Evolutionary conservation across 1,140 invertebrate species (phyloP), one percentile per base, ranked within the genome.

Genomic region (Zaprionus tsacasi): DNA sequence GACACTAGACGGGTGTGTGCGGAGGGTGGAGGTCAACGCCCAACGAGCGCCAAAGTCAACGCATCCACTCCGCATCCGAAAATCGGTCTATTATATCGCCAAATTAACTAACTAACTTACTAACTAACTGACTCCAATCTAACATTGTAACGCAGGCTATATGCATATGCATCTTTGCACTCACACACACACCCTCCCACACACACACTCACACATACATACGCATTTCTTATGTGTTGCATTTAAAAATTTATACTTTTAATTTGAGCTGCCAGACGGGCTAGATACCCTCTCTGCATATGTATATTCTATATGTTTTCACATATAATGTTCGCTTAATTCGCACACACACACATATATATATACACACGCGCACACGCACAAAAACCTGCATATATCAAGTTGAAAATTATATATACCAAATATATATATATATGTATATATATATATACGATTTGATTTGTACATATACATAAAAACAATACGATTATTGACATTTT

Each of bases 1-100:
- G 82, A 64, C 82, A 86, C 75, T 92, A 92, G 72, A 78, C 10
- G 59, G 12, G 13, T 15, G 13, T 40, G 10, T 40, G 10, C 33
- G 35, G 38, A 59, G 10, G 48, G 48, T 4, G 27, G n/a, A n/a
- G 27, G 27, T 30, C 27, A 30, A 30, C 21, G 2, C 27, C 27
- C 27, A 30, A 21, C 21, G 21, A 30, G 27, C 25, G 25, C 4
- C 13, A 11, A 0, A 13, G 50, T 35, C 17, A 30, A 30, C 27
- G 27, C 27, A 30, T 1, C 27, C 27, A 30, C 1, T 30, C 27
- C 27, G 27, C 27, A 3, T 3, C 27, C 60, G 4, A 38, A n/a
- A 15, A 35, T 8, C 33, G 33, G 33, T 35, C 33, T 35, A 35
- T 35, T 35, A 8, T 35, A 35, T 35, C 33, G 33, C 33, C 33